Evolutionary conservation across 2,888 invertebrate species (phyloP).

Genomic region (Cheilosia impressa): DNA sequence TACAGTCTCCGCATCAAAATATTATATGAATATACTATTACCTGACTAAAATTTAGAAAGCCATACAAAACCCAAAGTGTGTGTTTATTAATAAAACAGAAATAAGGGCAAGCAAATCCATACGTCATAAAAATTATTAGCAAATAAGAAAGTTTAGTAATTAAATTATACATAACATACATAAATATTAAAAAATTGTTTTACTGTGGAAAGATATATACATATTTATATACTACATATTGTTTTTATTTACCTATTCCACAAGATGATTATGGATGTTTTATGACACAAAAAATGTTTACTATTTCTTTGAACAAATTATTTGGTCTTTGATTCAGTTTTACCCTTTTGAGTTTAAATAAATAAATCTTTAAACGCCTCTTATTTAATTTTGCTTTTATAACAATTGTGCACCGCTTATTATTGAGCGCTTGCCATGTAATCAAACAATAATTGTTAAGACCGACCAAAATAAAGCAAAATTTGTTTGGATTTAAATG

Average conservation of each 20-base stretch:
- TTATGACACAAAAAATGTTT: constrained; percentile 4
- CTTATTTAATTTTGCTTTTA: not conserved
- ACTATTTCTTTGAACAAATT: constrained; percentile 5
- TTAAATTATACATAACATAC: constrained; percentile 32
- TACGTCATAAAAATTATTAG: constrained; percentile 38
- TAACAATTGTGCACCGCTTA: not conserved
- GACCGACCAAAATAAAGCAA: not conserved
- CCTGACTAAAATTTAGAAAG: constrained; percentile 53
- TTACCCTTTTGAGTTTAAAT: not conserved
- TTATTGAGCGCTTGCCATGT: not conserved
- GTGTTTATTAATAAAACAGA: constrained; percentile 29
- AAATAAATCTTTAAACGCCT: not conserved
- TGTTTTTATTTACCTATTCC: not conserved
- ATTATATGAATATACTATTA: constrained; percentile 40
- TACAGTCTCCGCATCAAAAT: not conserved
- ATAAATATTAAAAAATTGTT: constrained; percentile 1
- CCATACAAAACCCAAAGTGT: constrained; percentile 44
- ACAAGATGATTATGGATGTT: not conserved
- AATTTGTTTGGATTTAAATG: not conserved
- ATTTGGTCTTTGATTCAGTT: not conserved
- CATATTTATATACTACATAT: not conserved
- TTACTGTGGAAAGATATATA: constrained; percentile 14
- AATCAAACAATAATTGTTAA: not conserved
- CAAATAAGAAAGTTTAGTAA: constrained; percentile 35
- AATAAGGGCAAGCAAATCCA: constrained; percentile 20